phyloP scores from a whole-genome alignment of 2,113 vertebrate genomes.

The Pan paniscus region DNA sequence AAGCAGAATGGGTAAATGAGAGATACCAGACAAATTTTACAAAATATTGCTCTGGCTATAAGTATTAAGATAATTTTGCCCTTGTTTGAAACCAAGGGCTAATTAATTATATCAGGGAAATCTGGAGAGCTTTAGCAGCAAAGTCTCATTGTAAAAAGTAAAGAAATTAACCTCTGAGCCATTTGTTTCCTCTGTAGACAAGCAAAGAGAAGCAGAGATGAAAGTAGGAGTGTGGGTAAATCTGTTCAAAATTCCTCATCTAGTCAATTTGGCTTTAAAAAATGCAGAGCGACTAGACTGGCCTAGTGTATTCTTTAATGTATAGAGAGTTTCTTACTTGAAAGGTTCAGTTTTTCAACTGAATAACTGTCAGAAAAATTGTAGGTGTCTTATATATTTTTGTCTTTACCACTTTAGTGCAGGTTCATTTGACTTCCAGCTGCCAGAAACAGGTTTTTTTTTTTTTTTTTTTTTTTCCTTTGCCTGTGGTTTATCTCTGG shows the following conservation, averaged over 20 bases:
- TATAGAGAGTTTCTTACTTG: background rate
- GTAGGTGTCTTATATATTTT: background rate
- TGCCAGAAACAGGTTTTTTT: background rate
- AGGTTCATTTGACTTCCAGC: background rate
- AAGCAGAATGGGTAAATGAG: background rate
- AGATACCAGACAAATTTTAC: background rate
- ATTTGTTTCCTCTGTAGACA: background rate
- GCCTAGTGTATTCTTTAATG: background rate
- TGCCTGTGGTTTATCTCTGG: background rate
- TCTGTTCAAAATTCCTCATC: background rate
- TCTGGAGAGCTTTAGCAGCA: background rate
- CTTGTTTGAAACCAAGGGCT: background rate
- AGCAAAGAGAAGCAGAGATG: background rate
- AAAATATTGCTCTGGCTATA: background rate
- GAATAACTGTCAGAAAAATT: background rate
- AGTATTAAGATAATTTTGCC: background rate
- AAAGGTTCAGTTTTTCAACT: background rate
- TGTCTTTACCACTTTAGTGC: background rate
- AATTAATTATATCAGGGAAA: background rate
- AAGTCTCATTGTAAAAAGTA: background rate
- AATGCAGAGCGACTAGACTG: background rate
- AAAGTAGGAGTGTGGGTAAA: background rate
- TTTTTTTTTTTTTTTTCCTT: too few relatives aligned
- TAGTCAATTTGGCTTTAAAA: background rate
- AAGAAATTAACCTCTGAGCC: background rate